Evolutionary conservation across 2,888 invertebrate species (phyloP).

Genomic region (Cheilosia variabilis): DNA sequence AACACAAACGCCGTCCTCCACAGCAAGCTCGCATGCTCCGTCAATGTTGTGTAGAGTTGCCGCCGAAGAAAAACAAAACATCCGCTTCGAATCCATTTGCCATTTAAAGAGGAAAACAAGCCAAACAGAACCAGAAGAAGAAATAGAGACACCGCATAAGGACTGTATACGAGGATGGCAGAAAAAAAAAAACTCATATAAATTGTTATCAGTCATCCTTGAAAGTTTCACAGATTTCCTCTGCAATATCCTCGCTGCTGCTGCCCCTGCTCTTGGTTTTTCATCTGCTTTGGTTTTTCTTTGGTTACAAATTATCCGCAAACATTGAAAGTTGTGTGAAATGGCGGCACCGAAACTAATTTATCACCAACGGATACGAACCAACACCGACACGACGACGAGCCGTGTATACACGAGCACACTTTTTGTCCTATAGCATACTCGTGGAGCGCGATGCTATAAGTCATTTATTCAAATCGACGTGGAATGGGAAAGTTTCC

Average conservation of each 20-base stretch:
- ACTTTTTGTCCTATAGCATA: conserved; percentile 34
- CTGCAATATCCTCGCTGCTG: conserved; percentile 4
- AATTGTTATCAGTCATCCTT: conserved; percentile 76
- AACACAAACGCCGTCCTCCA: conserved; percentile 51
- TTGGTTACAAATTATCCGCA: conserved; percentile 73
- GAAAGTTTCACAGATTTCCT: conserved; percentile 70
- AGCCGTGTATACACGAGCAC: conserved; percentile 22
- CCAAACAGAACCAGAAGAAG: conserved; percentile 40
- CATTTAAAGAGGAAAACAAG: conserved; percentile 54
- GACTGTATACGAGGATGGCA: not conserved
- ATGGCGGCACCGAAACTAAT: conserved; percentile 76
- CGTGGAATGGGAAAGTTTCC: conserved; percentile 45
- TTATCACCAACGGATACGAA: conserved; percentile 74
- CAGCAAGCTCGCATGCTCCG: not conserved
- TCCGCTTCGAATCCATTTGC: conserved; percentile 54
- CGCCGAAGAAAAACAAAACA: conserved; percentile 64
- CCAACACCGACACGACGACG: conserved; percentile 53
- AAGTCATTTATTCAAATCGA: conserved; percentile 75
- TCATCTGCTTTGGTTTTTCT: conserved; percentile 48
- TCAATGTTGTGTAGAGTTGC: conserved; percentile 5
- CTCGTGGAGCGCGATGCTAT: conserved; percentile 34
- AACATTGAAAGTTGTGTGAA: conserved; percentile 72
- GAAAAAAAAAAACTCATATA: conserved; percentile 59
- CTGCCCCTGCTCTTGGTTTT: conserved; percentile 14
- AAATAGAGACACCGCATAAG: conserved; percentile 50